Evolutionary conservation across 1,140 invertebrate species (phyloP).

Genomic region (Sminthurinus signatus): DNA sequence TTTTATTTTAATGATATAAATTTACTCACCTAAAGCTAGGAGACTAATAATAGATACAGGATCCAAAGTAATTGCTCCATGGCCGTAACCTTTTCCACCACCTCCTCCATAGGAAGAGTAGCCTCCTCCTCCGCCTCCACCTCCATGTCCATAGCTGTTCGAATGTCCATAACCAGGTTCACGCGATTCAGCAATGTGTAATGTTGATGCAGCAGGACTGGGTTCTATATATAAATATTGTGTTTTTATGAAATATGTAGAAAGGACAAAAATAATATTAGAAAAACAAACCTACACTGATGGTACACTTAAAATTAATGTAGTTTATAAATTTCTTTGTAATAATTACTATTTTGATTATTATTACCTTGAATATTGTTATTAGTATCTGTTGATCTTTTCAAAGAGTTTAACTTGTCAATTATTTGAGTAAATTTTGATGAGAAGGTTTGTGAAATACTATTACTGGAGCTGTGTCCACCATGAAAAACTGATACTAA

Average conservation of each 20-base stretch:
- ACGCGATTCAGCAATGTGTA: neutral
- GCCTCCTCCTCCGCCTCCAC: constrained; percentile 12
- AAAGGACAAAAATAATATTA: no score
- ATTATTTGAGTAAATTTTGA: neutral
- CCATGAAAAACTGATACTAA: no score
- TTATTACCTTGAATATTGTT: no score
- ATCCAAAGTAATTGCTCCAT: constrained; percentile 39
- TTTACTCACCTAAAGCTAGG: constrained; percentile 30
- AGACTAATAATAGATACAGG: constrained; percentile 40
- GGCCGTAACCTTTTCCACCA: constrained; percentile 20
- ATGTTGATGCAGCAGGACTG: no score
- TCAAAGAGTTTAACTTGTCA: neutral
- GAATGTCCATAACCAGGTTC: constrained; percentile 3
- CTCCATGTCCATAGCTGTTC: neutral
- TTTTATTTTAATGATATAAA: neutral
- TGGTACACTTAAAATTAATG: no score
- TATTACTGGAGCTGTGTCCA: no score
- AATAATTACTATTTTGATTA: no score
- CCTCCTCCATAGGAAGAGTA: constrained; percentile 5
- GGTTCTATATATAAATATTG: no score
- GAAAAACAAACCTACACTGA: no score
- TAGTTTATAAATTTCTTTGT: no score
- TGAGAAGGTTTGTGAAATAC: neutral
- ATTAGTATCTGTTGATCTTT: no score
- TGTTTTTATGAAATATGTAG: no score